Percentiles rank a stretch among this genome's conserved stretches.
These are phyloP conservation scores for Lithodes maja DNA, from an alignment of 2,888 invertebrate species.

Conservation along the genomic window DNA sequence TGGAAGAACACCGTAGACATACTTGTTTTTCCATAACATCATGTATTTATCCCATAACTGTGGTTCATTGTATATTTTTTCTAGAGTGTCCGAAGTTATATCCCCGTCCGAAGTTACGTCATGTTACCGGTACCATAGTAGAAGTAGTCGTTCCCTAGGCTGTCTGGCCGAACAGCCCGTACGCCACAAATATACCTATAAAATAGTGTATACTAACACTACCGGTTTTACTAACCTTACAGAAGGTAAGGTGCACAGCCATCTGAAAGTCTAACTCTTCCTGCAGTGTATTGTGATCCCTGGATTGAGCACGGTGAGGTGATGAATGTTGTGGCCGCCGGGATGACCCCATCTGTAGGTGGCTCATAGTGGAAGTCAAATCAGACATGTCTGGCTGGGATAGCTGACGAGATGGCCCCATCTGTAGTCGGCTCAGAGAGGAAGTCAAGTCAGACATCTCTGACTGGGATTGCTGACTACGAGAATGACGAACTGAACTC, in stretches of 20 bases:
- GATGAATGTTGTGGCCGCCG: background rate
- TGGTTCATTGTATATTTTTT: too few relatives aligned
- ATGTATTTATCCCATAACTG: too few relatives aligned
- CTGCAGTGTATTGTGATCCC: slow-evolving; percentile 25
- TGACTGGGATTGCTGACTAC: background rate
- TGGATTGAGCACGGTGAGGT: background rate
- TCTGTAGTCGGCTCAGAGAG: background rate
- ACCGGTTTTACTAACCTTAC: slow-evolving; percentile 28
- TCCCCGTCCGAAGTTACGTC: too few relatives aligned
- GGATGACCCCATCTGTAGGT: background rate
- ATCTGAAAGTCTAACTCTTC: slow-evolving; percentile 54
- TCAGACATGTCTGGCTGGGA: background rate
- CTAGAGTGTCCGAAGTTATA: too few relatives aligned
- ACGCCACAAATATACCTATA: too few relatives aligned
- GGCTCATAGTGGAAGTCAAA: background rate
- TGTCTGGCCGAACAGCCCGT: too few relatives aligned
- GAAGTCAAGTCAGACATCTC: background rate
- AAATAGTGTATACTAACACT: too few relatives aligned
- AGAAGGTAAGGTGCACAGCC: slow-evolving; percentile 56
- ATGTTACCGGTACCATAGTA: too few relatives aligned
- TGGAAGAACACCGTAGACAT: too few relatives aligned
- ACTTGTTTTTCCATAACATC: too few relatives aligned
- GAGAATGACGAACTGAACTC: background rate
- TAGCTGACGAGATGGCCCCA: background rate
- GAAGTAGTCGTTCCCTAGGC: too few relatives aligned